Evolutionary conservation across 2,888 invertebrate species (phyloP).

Genomic region (Caenorhabditis panamensis): DNA sequence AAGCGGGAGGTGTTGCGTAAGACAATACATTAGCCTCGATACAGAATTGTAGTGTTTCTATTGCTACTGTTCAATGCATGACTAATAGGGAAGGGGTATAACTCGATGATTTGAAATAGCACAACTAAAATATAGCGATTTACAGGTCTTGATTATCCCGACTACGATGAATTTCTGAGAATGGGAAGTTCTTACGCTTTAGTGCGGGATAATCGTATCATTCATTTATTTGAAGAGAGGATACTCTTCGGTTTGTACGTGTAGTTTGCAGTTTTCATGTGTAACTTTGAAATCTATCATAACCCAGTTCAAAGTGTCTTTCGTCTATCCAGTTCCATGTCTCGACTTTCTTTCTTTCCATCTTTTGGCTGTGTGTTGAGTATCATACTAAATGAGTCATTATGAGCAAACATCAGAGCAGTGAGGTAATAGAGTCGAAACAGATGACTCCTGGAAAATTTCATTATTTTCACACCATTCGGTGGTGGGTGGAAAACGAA

Average conservation of each 20-base stretch:
- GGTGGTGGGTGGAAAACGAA: slow-evolving; percentile 13
- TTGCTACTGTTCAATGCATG: neutral
- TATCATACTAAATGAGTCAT: slow-evolving; percentile 41
- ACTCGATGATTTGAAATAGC: too few relatives aligned
- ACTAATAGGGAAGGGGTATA: too few relatives aligned
- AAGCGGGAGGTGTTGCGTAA: slow-evolving; percentile 33
- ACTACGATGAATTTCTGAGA: slow-evolving; percentile 25
- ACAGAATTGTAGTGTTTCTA: neutral
- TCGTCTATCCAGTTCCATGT: neutral
- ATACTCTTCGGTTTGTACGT: slow-evolving; percentile 38
- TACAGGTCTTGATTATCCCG: slow-evolving; percentile 40
- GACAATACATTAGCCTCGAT: slow-evolving; percentile 16
- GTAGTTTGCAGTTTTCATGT: neutral
- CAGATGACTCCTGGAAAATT: slow-evolving; percentile 55
- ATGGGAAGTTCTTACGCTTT: slow-evolving; percentile 13
- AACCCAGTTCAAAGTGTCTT: slow-evolving; percentile 23
- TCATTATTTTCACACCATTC: slow-evolving; percentile 46
- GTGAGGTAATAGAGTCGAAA: slow-evolving; percentile 51
- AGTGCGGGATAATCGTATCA: slow-evolving; percentile 32
- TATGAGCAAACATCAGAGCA: slow-evolving; percentile 44
- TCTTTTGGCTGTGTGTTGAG: slow-evolving; percentile 12
- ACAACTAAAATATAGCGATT: neutral
- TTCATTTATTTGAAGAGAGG: slow-evolving; percentile 29
- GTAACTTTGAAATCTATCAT: neutral
- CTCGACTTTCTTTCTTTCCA: slow-evolving; percentile 21